Conservation (phyloP, 2,888 invertebrate genomes). For the Julus scandinavius region DNA sequence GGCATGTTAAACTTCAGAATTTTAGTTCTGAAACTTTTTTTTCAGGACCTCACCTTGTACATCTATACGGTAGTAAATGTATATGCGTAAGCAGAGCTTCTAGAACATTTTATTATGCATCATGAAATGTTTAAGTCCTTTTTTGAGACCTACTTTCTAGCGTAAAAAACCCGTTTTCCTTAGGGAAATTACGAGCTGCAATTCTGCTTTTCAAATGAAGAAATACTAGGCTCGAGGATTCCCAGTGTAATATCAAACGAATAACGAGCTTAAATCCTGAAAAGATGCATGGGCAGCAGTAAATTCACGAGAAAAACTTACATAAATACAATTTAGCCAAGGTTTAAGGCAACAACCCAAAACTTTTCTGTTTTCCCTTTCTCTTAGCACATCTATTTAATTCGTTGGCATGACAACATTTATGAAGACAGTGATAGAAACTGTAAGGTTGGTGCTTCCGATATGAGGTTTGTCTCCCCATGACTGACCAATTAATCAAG, state of each 20-base stretch:
- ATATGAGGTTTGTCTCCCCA: not conserved
- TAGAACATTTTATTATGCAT: not conserved
- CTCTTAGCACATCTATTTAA: not conserved
- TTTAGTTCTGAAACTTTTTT: not conserved
- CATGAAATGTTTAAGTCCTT: not conserved
- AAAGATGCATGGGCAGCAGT: not conserved
- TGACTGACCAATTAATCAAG: not conserved
- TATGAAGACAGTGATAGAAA: not conserved
- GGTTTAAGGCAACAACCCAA: not conserved
- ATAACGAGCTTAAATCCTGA: not conserved
- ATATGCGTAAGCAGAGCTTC: not conserved
- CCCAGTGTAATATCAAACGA: not conserved
- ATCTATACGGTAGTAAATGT: not conserved
- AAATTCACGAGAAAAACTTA: not conserved
- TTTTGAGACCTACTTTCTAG: not conserved
- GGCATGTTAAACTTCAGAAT: too few relatives aligned
- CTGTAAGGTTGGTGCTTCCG: not conserved
- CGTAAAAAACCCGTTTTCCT: not conserved
- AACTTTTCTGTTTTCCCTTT: not conserved
- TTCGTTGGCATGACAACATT: slow-evolving; percentile 21
- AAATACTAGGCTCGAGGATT: not conserved
- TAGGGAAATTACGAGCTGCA: not conserved
- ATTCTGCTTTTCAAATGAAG: not conserved
- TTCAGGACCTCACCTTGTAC: not conserved
- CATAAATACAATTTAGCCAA: not conserved